Evolutionary conservation across 2,797 vertebrate species (phyloP).

Genomic region (Holocentrus rufus): DNA sequence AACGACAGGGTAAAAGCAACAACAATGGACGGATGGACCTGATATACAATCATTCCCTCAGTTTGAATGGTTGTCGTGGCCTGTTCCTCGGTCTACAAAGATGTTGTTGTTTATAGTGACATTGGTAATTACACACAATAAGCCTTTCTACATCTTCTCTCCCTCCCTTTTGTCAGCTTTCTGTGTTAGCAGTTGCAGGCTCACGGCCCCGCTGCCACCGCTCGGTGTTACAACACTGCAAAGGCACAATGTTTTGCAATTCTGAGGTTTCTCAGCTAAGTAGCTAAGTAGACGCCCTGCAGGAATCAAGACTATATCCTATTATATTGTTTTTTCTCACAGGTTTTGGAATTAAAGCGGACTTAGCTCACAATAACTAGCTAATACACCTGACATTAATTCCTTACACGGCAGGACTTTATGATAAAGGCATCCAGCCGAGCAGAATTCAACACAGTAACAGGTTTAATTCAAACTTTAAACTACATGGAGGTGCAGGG

Average conservation of each 20-base stretch:
- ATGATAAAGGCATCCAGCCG: conserved; percentile 15
- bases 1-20: background rate
- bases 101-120: conserved; percentile 71
- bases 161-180: conserved; percentile 36
- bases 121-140: conserved; percentile 71
- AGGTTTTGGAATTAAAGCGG: conserved; percentile 62
- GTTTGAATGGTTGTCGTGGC: conserved; percentile 46
- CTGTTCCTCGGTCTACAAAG: conserved; percentile 71
- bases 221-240: conserved; percentile 49
- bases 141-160: conserved; percentile 67
- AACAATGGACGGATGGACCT: conserved; percentile 62
- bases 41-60: conserved; percentile 64
- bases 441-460: conserved; percentile 27
- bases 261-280: conserved; percentile 58
- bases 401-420: conserved; percentile 12
- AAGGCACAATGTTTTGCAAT: conserved; percentile 31
- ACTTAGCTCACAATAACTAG: conserved; percentile 60
- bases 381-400: conserved; percentile 55
- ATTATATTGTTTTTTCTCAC: conserved; percentile 50
- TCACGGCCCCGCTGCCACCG: conserved; percentile 8
- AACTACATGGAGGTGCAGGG: background rate
- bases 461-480: conserved; percentile 13
- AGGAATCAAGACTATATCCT: conserved; percentile 58
- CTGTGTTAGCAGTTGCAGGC: conserved; percentile 34
- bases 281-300: conserved; percentile 54